A percentile compares a stretch with the other conserved stretches of the same genome.
Evolutionary conservation across 2,888 invertebrate species (phyloP).

Genomic region (Agrotis exclamationis): DNA sequence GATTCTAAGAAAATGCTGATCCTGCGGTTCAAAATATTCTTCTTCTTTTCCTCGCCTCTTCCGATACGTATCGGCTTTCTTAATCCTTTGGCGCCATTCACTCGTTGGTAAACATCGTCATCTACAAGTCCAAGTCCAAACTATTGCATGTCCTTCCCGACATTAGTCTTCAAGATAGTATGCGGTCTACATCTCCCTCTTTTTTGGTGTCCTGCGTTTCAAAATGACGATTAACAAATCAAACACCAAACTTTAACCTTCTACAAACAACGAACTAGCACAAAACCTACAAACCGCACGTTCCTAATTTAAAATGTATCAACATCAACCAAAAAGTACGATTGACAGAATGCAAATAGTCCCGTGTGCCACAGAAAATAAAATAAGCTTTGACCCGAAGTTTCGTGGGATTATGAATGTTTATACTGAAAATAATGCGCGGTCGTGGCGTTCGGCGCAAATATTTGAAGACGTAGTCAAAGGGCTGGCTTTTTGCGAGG

Average conservation of each 20-base stretch:
- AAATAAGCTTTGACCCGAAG: slow-evolving; percentile 80
- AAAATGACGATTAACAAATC: background rate
- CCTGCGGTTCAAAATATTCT: too few relatives aligned
- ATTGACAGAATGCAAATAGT: slow-evolving; percentile 66
- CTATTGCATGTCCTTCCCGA: too few relatives aligned
- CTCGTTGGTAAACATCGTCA: too few relatives aligned
- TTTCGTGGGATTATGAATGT: slow-evolving; percentile 87
- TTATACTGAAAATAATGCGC: slow-evolving; percentile 89
- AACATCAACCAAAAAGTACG: slow-evolving; percentile 49
- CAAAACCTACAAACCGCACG: slow-evolving; percentile 13
- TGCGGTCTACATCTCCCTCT: too few relatives aligned
- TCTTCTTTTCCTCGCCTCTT: too few relatives aligned
- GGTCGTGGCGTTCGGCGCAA: slow-evolving; percentile 86
- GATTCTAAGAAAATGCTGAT: background rate
- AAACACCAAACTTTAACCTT: slow-evolving; percentile 5
- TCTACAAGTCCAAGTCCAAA: too few relatives aligned
- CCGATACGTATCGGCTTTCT: too few relatives aligned
- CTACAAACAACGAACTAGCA: slow-evolving; percentile 8
- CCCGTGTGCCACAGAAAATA: slow-evolving; percentile 68
- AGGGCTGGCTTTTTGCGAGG: slow-evolving; percentile 87
- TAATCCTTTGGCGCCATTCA: too few relatives aligned
- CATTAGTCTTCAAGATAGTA: too few relatives aligned
- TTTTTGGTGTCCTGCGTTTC: background rate
- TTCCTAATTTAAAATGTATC: slow-evolving; percentile 45
- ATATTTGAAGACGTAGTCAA: slow-evolving; percentile 89